These are phyloP conservation scores for Kobus ellipsiprymnus DNA, from an alignment of 2,113 vertebrate genomes.

Conservation along the genomic window DNA sequence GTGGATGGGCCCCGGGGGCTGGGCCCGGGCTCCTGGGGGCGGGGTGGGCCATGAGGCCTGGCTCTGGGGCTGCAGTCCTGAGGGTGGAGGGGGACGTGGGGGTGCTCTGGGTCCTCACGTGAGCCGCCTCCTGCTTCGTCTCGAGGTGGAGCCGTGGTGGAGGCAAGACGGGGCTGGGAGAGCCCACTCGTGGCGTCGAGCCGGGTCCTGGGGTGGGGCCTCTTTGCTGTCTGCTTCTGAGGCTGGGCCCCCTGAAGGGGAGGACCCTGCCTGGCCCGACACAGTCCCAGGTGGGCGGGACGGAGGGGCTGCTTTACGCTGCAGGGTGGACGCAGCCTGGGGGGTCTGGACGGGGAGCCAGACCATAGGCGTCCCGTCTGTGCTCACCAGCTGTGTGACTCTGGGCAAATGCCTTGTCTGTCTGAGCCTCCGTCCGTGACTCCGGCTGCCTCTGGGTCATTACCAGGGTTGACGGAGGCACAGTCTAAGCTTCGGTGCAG, in stretches of 20 bases:
- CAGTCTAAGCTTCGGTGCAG: neutral
- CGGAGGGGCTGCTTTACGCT: too few relatives aligned
- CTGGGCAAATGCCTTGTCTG: neutral
- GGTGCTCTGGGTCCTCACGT: accelerated
- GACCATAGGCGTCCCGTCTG: accelerated
- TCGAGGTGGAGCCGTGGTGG: neutral
- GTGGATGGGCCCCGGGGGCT: accelerated
- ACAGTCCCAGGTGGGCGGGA: neutral
- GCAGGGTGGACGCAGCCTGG: neutral
- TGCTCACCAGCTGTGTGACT: neutral
- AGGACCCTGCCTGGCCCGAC: neutral
- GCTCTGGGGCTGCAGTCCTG: neutral
- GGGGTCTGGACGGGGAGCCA: neutral
- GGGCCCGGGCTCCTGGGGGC: neutral
- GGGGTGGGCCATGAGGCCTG: accelerated
- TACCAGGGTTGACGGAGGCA: accelerated
- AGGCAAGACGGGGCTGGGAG: accelerated
- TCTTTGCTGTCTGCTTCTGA: neutral
- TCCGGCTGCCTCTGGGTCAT: neutral
- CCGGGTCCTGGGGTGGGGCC: neutral
- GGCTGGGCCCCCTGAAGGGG: accelerated
- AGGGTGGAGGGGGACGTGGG: accelerated
- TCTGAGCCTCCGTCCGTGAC: neutral
- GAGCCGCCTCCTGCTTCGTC: neutral
- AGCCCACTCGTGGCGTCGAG: neutral